Evolutionary conservation across 1,140 invertebrate species (phyloP).

Genomic region (Sarcophaga bullata): DNA sequence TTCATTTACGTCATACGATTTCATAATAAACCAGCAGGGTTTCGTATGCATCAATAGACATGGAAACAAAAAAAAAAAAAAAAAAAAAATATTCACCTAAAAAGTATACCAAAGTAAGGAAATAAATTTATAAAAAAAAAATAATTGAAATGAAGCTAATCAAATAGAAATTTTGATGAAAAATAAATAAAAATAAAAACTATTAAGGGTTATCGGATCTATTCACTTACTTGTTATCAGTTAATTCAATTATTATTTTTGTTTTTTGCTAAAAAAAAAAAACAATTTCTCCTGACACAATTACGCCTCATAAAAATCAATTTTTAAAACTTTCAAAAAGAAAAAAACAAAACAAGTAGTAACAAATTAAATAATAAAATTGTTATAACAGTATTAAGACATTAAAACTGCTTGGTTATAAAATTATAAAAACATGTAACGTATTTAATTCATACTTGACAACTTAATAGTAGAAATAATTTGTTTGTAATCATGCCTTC

Average conservation of each 20-base stretch:
- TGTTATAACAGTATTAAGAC: too few species aligned
- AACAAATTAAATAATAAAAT: neutral
- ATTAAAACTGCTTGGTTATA: too few species aligned
- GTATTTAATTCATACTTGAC: too few species aligned
- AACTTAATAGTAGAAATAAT: too few species aligned
- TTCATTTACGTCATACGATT: neutral
- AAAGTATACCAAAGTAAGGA: too few species aligned
- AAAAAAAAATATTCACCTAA: too few species aligned
- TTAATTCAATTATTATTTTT: slow-evolving; percentile 1
- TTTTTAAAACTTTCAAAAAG: neutral
- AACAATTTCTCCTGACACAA: neutral
- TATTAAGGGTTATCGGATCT: neutral
- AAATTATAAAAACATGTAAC: too few species aligned
- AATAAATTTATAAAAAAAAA: neutral
- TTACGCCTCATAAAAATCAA: slow-evolving; percentile 10
- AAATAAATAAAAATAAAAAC: neutral
- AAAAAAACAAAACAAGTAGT: neutral
- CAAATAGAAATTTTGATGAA: neutral
- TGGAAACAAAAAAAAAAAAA: neutral
- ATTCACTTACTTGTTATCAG: neutral
- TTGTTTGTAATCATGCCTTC: too few species aligned
- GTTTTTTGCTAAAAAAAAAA: neutral
- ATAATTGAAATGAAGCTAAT: neutral
- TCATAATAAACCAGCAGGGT: neutral
- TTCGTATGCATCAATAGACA: neutral